Evolutionary conservation across 2,113 vertebrate genomes (phyloP).

Genomic region (Cheilinus undulatus): DNA sequence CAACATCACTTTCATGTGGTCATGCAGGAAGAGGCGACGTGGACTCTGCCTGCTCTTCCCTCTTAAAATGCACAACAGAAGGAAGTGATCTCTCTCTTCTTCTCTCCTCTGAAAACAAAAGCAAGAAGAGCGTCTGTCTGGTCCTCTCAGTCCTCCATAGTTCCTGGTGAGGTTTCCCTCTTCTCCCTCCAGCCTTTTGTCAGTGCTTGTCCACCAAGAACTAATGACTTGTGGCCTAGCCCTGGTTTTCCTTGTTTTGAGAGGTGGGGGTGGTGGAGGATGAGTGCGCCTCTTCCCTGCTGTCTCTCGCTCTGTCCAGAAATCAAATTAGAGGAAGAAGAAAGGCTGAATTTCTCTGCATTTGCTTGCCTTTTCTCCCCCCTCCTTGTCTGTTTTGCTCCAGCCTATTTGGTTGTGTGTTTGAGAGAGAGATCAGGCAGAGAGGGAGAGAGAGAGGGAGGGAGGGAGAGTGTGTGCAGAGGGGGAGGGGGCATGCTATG

Average conservation of each 20-base stretch:
- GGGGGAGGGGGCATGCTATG: slow-evolving; percentile 66
- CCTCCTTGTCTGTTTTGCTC: slow-evolving; percentile 53
- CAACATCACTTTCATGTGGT: slow-evolving; percentile 19
- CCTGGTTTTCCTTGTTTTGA: slow-evolving; percentile 23
- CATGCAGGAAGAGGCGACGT: slow-evolving; percentile 16
- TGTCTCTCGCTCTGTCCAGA: slow-evolving; percentile 45
- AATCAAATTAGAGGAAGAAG: slow-evolving; percentile 67
- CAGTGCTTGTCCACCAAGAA: slow-evolving; percentile 73
- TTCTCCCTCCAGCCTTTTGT: slow-evolving; percentile 71
- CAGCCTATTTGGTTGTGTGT: slow-evolving; percentile 57
- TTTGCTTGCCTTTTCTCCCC: slow-evolving; percentile 5
- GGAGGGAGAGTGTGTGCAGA: slow-evolving; percentile 65
- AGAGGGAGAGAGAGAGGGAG: slow-evolving; percentile 42
- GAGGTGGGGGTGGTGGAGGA: slow-evolving; percentile 62
- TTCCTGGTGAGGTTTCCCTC: slow-evolving; percentile 38
- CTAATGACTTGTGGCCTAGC: slow-evolving; percentile 77
- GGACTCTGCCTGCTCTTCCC: slow-evolving; percentile 18
- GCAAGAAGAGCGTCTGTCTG: slow-evolving; percentile 11
- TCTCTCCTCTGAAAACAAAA: slow-evolving; percentile 19
- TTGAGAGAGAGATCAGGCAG: slow-evolving; percentile 56
- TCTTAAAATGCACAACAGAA: slow-evolving; percentile 56
- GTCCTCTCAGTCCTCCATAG: slow-evolving; percentile 34
- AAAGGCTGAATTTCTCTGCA: slow-evolving; percentile 44
- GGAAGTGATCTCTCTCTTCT: slow-evolving; percentile 61
- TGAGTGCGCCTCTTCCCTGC: slow-evolving; percentile 38